These are phyloP conservation scores for Prunella strophiata DNA, from an alignment of 2,797 vertebrate species.

Conservation along the genomic window DNA sequence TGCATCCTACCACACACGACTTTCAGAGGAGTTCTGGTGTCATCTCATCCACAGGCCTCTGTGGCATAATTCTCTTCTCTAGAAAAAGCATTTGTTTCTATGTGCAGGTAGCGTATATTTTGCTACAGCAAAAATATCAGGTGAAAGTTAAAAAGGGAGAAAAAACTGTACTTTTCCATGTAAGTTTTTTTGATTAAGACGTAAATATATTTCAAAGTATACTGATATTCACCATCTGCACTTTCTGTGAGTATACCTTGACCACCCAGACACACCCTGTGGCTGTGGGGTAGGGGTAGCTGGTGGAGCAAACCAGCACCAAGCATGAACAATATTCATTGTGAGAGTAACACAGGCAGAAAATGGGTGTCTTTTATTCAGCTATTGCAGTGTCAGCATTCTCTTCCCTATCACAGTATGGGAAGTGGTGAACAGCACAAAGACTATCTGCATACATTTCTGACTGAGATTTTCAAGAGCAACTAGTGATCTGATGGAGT, in stretches of 20 bases:
- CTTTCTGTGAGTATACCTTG: background rate
- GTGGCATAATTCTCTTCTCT: background rate
- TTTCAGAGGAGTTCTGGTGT: background rate
- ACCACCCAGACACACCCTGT: background rate
- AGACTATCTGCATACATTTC: background rate
- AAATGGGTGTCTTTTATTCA: background rate
- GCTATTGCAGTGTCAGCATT: background rate
- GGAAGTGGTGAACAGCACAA: background rate
- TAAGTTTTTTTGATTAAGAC: background rate
- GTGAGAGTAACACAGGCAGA: background rate
- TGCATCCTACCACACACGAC: fast-evolving
- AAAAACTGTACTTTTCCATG: background rate
- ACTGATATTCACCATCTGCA: background rate
- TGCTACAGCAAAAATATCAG: background rate
- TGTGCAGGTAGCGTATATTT: background rate
- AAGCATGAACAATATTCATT: background rate
- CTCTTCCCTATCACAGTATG: background rate
- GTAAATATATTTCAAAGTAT: background rate
- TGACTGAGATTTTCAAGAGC: background rate
- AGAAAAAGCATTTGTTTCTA: background rate
- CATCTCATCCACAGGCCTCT: background rate
- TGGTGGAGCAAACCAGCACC: background rate
- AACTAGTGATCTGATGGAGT: background rate
- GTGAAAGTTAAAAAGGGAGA: background rate
- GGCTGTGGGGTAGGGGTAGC: background rate